Conservation (phyloP, 1,140 invertebrate genomes). For the Neodiprion lecontei region DNA sequence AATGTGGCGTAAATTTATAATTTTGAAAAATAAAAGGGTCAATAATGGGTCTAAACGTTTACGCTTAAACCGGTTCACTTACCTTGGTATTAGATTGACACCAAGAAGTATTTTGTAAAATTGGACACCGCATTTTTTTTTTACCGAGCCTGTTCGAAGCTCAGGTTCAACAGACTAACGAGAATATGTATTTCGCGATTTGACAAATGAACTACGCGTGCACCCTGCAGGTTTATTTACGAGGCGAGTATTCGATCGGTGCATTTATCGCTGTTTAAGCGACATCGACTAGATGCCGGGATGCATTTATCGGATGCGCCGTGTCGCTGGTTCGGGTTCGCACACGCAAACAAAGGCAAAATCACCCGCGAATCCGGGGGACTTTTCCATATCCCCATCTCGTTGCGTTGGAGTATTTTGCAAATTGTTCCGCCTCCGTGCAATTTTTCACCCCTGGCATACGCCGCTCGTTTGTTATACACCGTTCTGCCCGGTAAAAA, state of each 20-base stretch:
- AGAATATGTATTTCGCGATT: slow-evolving; percentile 1
- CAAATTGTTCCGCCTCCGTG: slow-evolving; percentile 1
- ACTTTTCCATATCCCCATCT: neutral
- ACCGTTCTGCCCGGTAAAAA: neutral
- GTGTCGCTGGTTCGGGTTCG: no score
- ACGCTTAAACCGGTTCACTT: no score
- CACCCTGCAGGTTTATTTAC: slow-evolving; percentile 24
- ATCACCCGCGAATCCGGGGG: no score
- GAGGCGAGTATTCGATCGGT: slow-evolving; percentile 24
- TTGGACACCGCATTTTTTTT: no score
- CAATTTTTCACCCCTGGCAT: neutral
- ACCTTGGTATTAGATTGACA: no score
- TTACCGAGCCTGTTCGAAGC: no score
- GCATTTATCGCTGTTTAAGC: slow-evolving; percentile 30
- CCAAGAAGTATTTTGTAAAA: no score
- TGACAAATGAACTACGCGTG: slow-evolving; percentile 17
- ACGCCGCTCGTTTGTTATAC: neutral
- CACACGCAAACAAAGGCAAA: no score
- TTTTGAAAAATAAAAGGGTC: no score
- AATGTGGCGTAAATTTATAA: no score
- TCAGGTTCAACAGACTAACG: neutral
- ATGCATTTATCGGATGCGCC: no score
- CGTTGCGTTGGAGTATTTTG: neutral
- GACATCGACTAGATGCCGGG: neutral
- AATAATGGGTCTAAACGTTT: no score